These are phyloP conservation scores for Xyrauchen texanus DNA, from an alignment of 2,113 vertebrate species.

Conservation along the genomic window DNA sequence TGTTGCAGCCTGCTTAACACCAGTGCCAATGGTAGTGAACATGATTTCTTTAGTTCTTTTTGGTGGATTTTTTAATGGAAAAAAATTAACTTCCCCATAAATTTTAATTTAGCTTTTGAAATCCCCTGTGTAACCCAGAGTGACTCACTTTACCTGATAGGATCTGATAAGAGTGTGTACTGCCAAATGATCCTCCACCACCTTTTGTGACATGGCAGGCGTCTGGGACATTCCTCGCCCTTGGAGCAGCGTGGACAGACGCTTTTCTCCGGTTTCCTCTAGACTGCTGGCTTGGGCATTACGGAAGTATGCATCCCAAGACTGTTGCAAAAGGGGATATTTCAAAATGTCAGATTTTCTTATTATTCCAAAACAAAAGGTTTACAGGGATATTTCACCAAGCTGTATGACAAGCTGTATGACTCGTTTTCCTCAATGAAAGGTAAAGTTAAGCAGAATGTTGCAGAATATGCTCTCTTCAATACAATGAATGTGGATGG, in stretches of 20 bases:
- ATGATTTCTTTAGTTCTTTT: slow-evolving; percentile 2
- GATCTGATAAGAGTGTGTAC: slow-evolving; percentile 85
- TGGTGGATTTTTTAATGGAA: background rate
- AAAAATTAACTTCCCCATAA: too few species aligned
- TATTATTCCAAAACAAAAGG: background rate
- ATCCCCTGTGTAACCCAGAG: background rate
- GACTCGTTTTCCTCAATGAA: background rate
- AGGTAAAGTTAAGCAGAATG: too few species aligned
- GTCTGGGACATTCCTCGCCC: slow-evolving; percentile 72
- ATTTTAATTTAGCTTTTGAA: too few species aligned
- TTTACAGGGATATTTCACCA: background rate
- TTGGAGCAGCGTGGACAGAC: slow-evolving; percentile 66
- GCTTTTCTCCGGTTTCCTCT: slow-evolving; percentile 56
- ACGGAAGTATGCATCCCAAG: slow-evolving; percentile 85
- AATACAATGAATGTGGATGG: too few species aligned
- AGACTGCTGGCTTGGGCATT: slow-evolving; percentile 66
- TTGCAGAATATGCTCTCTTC: too few species aligned
- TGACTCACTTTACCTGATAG: background rate
- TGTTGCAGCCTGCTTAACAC: background rate
- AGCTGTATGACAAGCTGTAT: too few species aligned
- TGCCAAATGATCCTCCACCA: slow-evolving; percentile 89
- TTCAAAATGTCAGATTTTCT: background rate
- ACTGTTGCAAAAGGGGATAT: slow-evolving; percentile 63
- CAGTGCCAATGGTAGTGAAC: background rate
- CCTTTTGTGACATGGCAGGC: slow-evolving; percentile 76